Evolutionary conservation across 2,888 invertebrate genomes (phyloP).

Genomic region (Meiosimyza decipiens): DNA sequence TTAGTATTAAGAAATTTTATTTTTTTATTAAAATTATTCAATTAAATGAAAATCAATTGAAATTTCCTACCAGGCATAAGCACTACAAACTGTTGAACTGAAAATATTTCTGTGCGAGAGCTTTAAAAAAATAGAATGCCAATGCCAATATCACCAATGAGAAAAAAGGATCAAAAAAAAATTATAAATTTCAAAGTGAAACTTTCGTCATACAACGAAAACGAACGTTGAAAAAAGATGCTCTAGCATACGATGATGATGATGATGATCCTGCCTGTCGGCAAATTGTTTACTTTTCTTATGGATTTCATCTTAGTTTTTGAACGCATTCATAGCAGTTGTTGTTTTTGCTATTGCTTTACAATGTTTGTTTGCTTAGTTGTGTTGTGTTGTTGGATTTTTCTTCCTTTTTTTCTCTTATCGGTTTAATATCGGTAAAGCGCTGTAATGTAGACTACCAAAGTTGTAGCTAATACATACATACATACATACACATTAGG

Average conservation of each 20-base stretch:
- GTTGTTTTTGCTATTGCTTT: constrained; percentile 14
- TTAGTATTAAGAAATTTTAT: too few species aligned
- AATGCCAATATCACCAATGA: background rate
- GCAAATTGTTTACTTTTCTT: constrained; percentile 33
- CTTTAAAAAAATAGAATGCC: background rate
- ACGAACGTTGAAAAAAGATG: background rate
- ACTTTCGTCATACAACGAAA: background rate
- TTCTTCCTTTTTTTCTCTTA: background rate
- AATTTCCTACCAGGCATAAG: too few species aligned
- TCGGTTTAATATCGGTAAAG: constrained; percentile 2
- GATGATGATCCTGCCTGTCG: constrained; percentile 27
- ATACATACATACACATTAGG: too few species aligned
- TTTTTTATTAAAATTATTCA: too few species aligned
- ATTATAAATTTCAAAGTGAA: background rate
- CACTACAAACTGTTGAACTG: constrained; percentile 2
- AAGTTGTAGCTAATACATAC: too few species aligned
- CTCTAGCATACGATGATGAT: background rate
- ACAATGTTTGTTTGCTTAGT: background rate
- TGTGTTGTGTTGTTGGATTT: too few species aligned
- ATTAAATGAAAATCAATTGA: too few species aligned
- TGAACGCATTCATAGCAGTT: background rate
- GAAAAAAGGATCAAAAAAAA: background rate
- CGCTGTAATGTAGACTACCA: background rate
- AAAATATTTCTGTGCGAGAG: background rate
- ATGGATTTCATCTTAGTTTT: constrained; percentile 26